Conservation (phyloP, 2,888 invertebrate species). For the Chirona hameri region DNA sequence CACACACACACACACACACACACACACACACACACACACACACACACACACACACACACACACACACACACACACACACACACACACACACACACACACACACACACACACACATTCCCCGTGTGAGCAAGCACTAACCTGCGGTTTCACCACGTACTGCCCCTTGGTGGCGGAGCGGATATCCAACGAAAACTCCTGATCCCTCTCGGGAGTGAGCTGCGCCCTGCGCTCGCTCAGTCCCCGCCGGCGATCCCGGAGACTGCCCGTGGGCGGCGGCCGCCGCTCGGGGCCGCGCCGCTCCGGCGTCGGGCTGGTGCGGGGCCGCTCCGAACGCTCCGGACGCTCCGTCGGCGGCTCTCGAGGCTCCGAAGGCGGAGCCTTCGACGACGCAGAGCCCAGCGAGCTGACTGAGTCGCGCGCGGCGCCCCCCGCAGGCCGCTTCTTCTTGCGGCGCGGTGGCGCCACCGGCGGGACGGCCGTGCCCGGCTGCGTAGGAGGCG, state of each 20-base stretch:
- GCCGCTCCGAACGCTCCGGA: not conserved
- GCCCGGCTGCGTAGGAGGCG: not conserved
- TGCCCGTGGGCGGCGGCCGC: not conserved
- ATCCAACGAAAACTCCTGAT: slow-evolving; percentile 46
- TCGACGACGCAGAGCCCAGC: not conserved
- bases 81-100: too few species aligned
- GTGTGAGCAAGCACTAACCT: slow-evolving; percentile 47
- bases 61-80: too few species aligned
- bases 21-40: too few species aligned
- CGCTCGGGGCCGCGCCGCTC: not conserved
- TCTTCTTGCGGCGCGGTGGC: slow-evolving; percentile 2
- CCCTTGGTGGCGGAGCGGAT: slow-evolving; percentile 62
- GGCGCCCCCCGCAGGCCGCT: not conserved
- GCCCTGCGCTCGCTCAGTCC: not conserved
- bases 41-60: too few species aligned
- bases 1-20: too few species aligned
- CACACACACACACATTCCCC: too few species aligned
- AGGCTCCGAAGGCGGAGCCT: not conserved
- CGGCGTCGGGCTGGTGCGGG: not conserved
- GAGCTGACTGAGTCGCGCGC: not conserved
- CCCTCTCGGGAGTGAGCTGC: not conserved
- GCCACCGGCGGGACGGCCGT: slow-evolving; percentile 6
- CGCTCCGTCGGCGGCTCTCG: not conserved
- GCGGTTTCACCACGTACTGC: slow-evolving; percentile 58
- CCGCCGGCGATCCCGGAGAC: not conserved